phyloP scores from a whole-genome alignment of 2,113 vertebrate genomes.

The Willisornis vidua region DNA sequence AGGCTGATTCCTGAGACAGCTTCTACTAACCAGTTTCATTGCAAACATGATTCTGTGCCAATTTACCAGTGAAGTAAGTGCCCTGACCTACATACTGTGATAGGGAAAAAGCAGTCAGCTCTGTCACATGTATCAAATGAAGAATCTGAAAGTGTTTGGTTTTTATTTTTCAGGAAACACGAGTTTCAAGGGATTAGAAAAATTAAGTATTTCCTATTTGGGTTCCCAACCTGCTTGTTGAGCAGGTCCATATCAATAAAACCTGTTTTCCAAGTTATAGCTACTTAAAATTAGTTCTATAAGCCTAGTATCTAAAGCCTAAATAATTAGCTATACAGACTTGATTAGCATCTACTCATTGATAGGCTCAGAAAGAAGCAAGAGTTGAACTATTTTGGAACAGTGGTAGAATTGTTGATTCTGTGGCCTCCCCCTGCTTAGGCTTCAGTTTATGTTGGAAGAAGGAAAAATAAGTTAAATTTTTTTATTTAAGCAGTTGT shows the following conservation, averaged over 20 bases:
- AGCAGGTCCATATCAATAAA: constrained; percentile 33
- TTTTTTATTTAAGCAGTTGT: neutral
- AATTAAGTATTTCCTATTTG: neutral
- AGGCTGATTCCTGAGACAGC: neutral
- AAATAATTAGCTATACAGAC: neutral
- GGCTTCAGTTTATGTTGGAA: neutral
- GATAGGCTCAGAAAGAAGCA: neutral
- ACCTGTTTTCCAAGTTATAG: neutral
- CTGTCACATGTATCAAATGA: neutral
- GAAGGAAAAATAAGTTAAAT: neutral
- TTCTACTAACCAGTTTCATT: neutral
- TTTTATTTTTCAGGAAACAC: neutral
- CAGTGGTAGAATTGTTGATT: neutral
- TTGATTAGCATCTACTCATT: neutral
- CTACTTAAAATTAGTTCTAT: neutral
- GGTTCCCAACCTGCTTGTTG: neutral
- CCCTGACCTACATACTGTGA: neutral
- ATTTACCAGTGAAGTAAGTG: neutral
- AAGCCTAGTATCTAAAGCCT: neutral
- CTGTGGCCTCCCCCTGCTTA: neutral
- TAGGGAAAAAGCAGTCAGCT: neutral
- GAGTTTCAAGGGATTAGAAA: neutral
- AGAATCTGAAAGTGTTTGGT: neutral
- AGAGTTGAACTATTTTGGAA: neutral
- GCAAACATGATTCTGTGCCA: neutral